Base-by-base conservation (phyloP, 1,140 invertebrate species). In the Venturia canescens region DNA sequence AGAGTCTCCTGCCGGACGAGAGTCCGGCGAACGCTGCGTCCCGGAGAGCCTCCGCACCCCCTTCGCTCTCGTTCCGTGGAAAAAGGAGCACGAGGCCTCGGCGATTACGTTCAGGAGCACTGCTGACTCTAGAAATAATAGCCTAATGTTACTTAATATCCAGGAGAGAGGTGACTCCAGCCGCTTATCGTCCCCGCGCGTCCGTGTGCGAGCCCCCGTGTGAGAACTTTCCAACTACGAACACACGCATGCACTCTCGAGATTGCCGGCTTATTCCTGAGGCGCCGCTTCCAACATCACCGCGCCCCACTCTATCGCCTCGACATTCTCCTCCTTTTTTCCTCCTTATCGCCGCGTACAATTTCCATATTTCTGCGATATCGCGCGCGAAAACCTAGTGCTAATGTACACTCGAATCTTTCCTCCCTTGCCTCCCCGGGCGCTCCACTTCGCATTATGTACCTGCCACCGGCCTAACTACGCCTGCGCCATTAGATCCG, bases 91-190 rank as follows among this genome's bases (percentile, higher is more conserved):
- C 82, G 81, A 75, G 75, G 71, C 74, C 81, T 60, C 81, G 78
- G 44, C 78, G 29, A 82, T 75, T 3, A 44, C 57, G 7, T n/a
- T 16, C 69, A 67, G 71, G 57, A 78, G 67, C 76, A 83, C 78
- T 76, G 78, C 74, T 27, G 80, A 83, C 85, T 83, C 76, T 75
- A 83, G 60, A 84, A 87, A 87, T 88, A 87, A 88, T 85, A 82
- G 86, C 77, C 79, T 86, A 83, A 86, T 83, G 85, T 83, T 84
- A 78, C 83, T 86, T 86, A 87, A 88, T 88, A 84, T 87, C 84
- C 78, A 84, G 66, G 81, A 81, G 81, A 83, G 76, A 53, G 71
- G 76, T 60, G 23, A 50, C 78, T 53, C 78, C 57, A 15, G 44
- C 23, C 72, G 53, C 79, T 60, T 71, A 75, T 83, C 38, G 63